Percentiles rank a stretch among this genome's conserved stretches.
Conservation (phyloP, 2,888 invertebrate species). For the Megaustenia siamemsis region DNA sequence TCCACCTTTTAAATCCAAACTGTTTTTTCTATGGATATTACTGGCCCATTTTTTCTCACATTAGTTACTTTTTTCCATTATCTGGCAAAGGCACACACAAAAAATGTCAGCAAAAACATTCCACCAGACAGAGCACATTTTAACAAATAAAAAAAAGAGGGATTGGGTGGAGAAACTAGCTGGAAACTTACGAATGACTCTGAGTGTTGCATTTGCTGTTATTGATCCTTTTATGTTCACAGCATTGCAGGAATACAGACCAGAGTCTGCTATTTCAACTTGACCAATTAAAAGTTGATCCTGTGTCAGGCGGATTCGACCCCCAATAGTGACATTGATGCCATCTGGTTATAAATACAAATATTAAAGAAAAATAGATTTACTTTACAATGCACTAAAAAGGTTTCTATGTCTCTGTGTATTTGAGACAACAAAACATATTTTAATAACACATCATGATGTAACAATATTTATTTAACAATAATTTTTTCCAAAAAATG, state of each 20-base stretch:
- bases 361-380: not conserved
- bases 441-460: too few relatives aligned
- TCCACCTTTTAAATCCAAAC: too few relatives aligned
- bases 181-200: constrained; percentile 82
- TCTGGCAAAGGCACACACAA: too few relatives aligned
- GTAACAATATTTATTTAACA: too few relatives aligned
- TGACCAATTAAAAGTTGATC: constrained; percentile 93
- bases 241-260: constrained; percentile 92
- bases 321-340: constrained; percentile 81
- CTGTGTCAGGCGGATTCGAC: constrained; percentile 91
- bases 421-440: too few relatives aligned
- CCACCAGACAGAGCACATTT: too few relatives aligned
- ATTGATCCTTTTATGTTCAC: constrained; percentile 93
- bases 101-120: too few relatives aligned
- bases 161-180: not conserved
- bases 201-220: constrained; percentile 89
- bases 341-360: constrained; percentile 43
- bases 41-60: too few relatives aligned
- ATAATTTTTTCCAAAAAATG: too few relatives aligned
- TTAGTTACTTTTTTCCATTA: not conserved
- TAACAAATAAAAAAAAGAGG: not conserved
- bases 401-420: too few relatives aligned
- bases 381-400: not conserved
- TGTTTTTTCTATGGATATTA: too few relatives aligned
- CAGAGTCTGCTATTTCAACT: constrained; percentile 90